Evolutionary conservation across 1,140 invertebrate genomes (phyloP), one percentile per base, ranked within the genome.

Genomic region (Sarcophaga peregrina): DNA sequence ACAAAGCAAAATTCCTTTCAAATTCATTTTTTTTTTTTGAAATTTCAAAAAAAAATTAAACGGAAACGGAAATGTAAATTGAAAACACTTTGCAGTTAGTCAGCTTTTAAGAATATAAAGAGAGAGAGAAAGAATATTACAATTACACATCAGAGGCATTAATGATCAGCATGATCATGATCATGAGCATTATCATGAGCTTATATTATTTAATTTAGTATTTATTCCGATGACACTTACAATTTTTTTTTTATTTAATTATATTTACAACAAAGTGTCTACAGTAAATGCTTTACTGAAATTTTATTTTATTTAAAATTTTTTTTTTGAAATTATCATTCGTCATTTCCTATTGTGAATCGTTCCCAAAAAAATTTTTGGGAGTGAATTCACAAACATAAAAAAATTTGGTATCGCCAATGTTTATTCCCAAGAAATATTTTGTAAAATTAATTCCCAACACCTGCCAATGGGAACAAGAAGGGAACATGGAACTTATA

Each of bases 31-130:
- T 10, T 10, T 50, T 50, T 50, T 50, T 7, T 74, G 25, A 20
- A 74, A 74, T 10, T 48, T 76, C 74, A 76, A n/a, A n/a, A 76
- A 17, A 13, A 52, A 20, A 8, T 8, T 17, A 47, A 50, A 78
- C 75, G 75, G 75, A 78, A 78, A 78, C 75, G 75, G 75, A 78
- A 78, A 47, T 20, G 7, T 78, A 52, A 20, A 78, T 78, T 52
- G 25, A 78, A 78, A 20, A 78, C 8, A 10, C 4, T 76, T 8
- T 47, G 17, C 20, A 52, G 20, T 20, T 5, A n/a, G n/a, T 68
- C 62, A 68, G 62, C 17, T 68, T n/a, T n/a, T 62, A n/a, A 62
- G 8, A 62, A 20, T 20, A 17, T 20, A 68, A 20, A 20, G 2
- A 68, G 10, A 68, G 17, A 20, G 2, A 68, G 10, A 68, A 9